Percentiles rank a stretch among this genome's conserved stretches.
phyloP scores from a whole-genome alignment of 2,113 vertebrate species.

The Mormyrus lacerda region DNA sequence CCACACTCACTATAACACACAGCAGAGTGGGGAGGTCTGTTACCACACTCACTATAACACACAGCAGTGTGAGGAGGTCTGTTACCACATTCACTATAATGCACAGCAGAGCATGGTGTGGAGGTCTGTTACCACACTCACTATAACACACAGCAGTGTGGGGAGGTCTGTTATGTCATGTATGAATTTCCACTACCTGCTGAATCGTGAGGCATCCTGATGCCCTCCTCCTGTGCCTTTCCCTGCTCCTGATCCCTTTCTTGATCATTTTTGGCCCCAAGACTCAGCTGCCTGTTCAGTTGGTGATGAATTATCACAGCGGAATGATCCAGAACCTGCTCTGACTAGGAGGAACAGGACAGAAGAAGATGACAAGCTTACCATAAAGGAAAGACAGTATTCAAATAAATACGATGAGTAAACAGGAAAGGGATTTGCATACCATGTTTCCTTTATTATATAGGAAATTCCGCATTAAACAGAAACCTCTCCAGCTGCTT shows the following conservation, averaged over 20 bases:
- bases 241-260: conserved; percentile 13
- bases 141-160: not conserved
- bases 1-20: too few relatives aligned
- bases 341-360: conserved; percentile 17
- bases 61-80: too few relatives aligned
- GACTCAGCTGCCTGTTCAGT: conserved; percentile 30
- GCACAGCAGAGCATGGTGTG: too few relatives aligned
- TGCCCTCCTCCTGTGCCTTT: not conserved
- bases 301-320: conserved; percentile 25
- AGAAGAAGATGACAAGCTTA: not conserved
- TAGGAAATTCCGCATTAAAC: not conserved
- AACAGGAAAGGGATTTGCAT: not conserved
- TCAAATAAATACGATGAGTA: not conserved
- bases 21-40: too few relatives aligned
- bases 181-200: not conserved
- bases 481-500: not conserved
- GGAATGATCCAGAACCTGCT: conserved; percentile 30
- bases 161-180: not conserved
- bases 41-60: too few relatives aligned
- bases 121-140: not conserved
- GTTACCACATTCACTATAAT: not conserved
- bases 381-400: not conserved
- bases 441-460: not conserved
- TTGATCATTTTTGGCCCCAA: conserved; percentile 16
- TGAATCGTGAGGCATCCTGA: not conserved